phyloP scores from a whole-genome alignment of 1,140 invertebrate species.

The Macrotrachela quadricornifera region DNA sequence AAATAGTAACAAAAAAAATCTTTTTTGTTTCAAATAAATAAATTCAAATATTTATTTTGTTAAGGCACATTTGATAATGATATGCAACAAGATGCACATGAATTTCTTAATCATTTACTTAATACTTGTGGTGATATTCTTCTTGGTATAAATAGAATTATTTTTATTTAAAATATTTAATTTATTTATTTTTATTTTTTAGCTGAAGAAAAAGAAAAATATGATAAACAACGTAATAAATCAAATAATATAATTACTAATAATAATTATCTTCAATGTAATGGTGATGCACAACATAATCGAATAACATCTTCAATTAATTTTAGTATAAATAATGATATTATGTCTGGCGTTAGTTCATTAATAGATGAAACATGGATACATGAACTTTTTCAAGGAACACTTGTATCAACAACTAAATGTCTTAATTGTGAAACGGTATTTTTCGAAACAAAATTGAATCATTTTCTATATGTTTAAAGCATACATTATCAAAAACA shows the following conservation, averaged over 20 bases:
- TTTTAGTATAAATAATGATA: too few species aligned
- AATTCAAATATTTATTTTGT: conserved; percentile 22
- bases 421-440: conserved; percentile 99
- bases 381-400: conserved; percentile 98
- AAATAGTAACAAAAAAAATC: conserved; percentile 48
- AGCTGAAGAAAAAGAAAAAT: conserved; percentile 39
- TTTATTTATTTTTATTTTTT: conserved; percentile 15
- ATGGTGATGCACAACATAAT: not conserved
- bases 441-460: conserved; percentile 22
- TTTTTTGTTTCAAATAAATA: not conserved
- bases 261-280: not conserved
- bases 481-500: not conserved
- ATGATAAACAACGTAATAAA: conserved; percentile 19
- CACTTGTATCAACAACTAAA: conserved; percentile 88
- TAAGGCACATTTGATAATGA: conserved; percentile 97
- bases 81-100: conserved; percentile 98
- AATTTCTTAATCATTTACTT: conserved; percentile 94
- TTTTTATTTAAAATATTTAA: too few species aligned
- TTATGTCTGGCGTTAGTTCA: not conserved
- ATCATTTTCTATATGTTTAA: not conserved
- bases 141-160: conserved; percentile 17
- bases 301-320: too few species aligned
- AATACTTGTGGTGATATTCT: conserved; percentile 54
- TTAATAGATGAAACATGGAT: conserved; percentile 86
- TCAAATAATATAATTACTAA: conserved; percentile 4